A percentile compares a stretch with the other conserved stretches of the same genome.
Evolutionary conservation across 2,797 vertebrate genomes (phyloP).

Genomic region (Tolypeutes matacus): DNA sequence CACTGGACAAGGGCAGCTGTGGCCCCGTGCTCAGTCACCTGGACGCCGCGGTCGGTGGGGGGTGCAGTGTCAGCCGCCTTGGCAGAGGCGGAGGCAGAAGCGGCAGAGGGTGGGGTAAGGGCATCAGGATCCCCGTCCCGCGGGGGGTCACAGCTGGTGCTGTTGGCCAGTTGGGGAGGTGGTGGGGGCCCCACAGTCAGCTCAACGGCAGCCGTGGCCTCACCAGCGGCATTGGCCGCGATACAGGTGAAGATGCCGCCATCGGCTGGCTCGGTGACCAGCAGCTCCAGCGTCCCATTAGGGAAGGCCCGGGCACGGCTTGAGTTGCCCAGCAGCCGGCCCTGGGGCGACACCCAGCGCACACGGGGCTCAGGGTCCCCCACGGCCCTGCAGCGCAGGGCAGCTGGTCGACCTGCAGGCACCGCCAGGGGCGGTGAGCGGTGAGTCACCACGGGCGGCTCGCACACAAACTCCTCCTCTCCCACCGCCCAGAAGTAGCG

Average conservation of each 20-base stretch:
- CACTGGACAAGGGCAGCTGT: constrained; percentile 93
- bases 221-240: constrained; percentile 95
- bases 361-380: constrained; percentile 95
- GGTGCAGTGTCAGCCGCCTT: constrained; percentile 80
- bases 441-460: constrained; percentile 95
- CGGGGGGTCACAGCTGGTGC: constrained; percentile 90
- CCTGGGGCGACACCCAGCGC: constrained; percentile 95
- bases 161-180: constrained; percentile 90
- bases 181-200: constrained; percentile 92
- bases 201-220: constrained; percentile 94
- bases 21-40: constrained; percentile 92
- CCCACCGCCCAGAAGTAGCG: constrained; percentile 96
- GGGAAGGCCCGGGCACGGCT: constrained; percentile 92
- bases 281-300: constrained; percentile 95
- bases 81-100: constrained; percentile 76
- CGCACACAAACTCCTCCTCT: constrained; percentile 96
- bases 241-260: constrained; percentile 95
- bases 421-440: constrained; percentile 91
- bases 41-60: constrained; percentile 90
- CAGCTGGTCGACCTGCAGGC: constrained; percentile 92
- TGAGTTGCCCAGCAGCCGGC: constrained; percentile 94
- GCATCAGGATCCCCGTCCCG: constrained; percentile 82
- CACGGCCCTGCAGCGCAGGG: constrained; percentile 95
- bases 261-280: constrained; percentile 91
- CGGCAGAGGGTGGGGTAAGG: constrained; percentile 80